These are phyloP conservation scores for Diplodus puntazzo DNA, from an alignment of 2,797 vertebrate genomes.

Conservation along the genomic window DNA sequence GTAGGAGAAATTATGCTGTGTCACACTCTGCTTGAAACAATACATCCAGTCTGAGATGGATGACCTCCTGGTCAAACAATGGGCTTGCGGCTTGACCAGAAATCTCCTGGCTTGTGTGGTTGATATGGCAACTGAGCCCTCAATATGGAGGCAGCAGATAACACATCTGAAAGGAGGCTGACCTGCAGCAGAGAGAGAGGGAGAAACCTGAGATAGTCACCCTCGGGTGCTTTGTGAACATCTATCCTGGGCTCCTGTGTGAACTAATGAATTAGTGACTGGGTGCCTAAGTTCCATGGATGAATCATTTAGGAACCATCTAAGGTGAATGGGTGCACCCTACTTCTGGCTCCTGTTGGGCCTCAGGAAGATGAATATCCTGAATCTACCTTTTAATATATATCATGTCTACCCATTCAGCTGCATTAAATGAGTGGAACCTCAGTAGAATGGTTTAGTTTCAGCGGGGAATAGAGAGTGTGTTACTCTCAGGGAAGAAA, in stretches of 20 bases:
- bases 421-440: conserved; percentile 47
- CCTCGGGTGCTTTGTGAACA: conserved; percentile 57
- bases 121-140: conserved; percentile 63
- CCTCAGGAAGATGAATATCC: conserved; percentile 5
- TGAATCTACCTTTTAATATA: not conserved
- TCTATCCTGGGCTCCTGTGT: conserved; percentile 55
- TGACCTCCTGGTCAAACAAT: conserved; percentile 65
- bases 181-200: conserved; percentile 42
- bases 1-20: conserved; percentile 48
- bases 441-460: conserved; percentile 33
- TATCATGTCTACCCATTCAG: not conserved
- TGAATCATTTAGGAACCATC: conserved; percentile 78
- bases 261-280: conserved; percentile 81
- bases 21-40: conserved; percentile 51
- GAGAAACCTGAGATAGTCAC: conserved; percentile 75
- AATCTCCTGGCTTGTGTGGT: conserved; percentile 52
- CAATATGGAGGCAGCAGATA: conserved; percentile 48
- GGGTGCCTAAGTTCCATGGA: conserved; percentile 67
- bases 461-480: conserved; percentile 50
- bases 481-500: conserved; percentile 53
- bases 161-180: conserved; percentile 55
- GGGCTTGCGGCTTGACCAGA: conserved; percentile 40
- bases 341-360: conserved; percentile 28
- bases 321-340: conserved; percentile 40
- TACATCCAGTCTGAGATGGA: conserved; percentile 40